A percentile compares a stretch with the other conserved stretches of the same genome.
Conservation (phyloP, 2,113 vertebrate genomes). For the Otis tarda region DNA sequence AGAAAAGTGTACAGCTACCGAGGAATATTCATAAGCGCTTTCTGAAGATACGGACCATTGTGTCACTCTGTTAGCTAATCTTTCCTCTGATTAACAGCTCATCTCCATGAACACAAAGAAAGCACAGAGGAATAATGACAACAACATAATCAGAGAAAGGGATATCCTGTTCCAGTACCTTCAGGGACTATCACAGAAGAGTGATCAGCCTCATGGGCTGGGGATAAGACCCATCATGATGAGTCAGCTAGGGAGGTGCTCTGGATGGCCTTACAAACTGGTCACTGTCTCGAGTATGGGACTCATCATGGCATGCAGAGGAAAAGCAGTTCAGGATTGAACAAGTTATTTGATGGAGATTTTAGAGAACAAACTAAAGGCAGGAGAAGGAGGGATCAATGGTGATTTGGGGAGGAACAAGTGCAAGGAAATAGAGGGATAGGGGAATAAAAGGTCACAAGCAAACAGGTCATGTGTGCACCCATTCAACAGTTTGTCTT, state of each 20-base stretch:
- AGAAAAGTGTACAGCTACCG: background rate
- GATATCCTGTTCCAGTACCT: background rate
- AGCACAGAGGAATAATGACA: background rate
- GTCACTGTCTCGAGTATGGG: background rate
- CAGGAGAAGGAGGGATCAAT: background rate
- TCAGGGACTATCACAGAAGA: background rate
- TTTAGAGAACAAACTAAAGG: background rate
- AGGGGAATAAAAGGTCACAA: background rate
- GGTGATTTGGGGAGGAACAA: background rate
- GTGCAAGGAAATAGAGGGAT: background rate
- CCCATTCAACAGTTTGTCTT: background rate
- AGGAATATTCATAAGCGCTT: background rate
- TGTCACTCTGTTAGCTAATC: background rate
- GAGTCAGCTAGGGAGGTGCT: background rate
- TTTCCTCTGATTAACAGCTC: background rate
- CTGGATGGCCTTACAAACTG: background rate
- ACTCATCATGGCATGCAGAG: background rate
- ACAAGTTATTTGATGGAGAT: background rate
- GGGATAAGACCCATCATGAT: rapidly evolving
- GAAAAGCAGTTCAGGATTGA: background rate
- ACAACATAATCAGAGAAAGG: background rate
- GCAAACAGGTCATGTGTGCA: background rate
- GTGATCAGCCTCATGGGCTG: background rate
- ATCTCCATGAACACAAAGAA: background rate
- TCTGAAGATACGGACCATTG: background rate